Base-by-base conservation (phyloP, 2,113 vertebrate genomes). In the Toxotes chatareus region DNA sequence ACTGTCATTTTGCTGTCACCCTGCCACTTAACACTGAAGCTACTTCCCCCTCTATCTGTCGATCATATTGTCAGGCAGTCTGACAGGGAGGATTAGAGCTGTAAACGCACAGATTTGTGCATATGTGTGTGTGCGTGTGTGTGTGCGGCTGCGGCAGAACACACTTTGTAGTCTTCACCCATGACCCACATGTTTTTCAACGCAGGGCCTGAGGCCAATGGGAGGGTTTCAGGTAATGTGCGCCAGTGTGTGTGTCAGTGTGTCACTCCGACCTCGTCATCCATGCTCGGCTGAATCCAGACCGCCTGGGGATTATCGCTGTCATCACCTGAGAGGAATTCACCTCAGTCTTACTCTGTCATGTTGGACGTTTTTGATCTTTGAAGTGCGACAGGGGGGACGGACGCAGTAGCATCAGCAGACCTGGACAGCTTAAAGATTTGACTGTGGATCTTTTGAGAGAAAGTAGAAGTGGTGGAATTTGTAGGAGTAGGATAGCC, bases 1-100 rank as follows among this genome's bases (percentile, higher is more conserved):
- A 87, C 82, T 85, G 83, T 89, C 84, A 84, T 88, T 88, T 89
- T 27, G 74, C 83, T 73, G 80, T 93, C 92, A 91, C 76, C 80
- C 82, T 76, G 73, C 84, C 86, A 88, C 89, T 88, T 91, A 85
- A 84, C 86, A 70, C 42, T 57, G 79, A 89, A 51, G 14, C 66
- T 27, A 19, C 70, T 44, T 64, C 83, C 83, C 71, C 82, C 67
- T 81, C 82, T 67, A 56, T 83, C 82, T 83, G 85, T 91, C 89
- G 68, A 83, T 92, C 92, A 92, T 23, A 57, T 73, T 86, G 89
- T 91, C 89, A 85, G 19, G 11, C 13, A 59, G 60, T 85, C 83
- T 86, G 88, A 87, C 89, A 85, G 87, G 7, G 56, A 79, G 85
- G 87, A 91, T 87, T 91, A 92, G 76, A 88, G 78, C 73, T 31